Evolutionary conservation across 1,140 invertebrate species (phyloP), one percentile per base, ranked within the genome.

Genomic region (Dendroctonus valens): DNA sequence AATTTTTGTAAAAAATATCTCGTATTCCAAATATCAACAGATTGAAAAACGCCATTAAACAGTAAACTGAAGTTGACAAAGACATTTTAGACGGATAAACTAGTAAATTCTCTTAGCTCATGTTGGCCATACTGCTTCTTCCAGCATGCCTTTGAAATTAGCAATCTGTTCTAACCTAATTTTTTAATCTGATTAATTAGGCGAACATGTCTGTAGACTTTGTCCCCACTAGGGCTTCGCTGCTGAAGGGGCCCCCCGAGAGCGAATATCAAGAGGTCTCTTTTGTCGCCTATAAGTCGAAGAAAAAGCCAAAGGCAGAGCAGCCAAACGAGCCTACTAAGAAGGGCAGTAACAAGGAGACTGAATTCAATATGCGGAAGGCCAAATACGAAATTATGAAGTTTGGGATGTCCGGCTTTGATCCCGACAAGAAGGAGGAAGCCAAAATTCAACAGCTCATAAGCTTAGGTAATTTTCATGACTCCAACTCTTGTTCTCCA

Each of bases 321-420:
- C 8, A 40, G 38, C 11, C 39, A 12, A 11, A 57, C 37, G 38
- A 69, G 46, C 55, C 14, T 42, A 61, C 61, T 14, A 8, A 62
- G 11, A n/a, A 51, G 6, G 49, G 26, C n/a, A 48, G 67, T 46
- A 72, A 75, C 59, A 77, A 78, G 60, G 12, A 55, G 7, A 64
- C 38, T 57, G 82, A 84, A 70, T 71, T 83, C 26, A 82, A 86
- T 65, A 86, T 88, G 68, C 85, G 86, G 52, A 81, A 75, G 59
- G 78, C 81, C 0, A 80, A 83, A 58, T 80, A 83, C 72, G 87
- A 89, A 69, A 78, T 89, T 6, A 80, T 88, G 41, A 87, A 86
- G 67, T 87, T 89, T 74, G 86, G 83, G 52, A 85, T 85, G 69
- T 81, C 82, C 53, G 86, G 86, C 50, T 81, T 87, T 9, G 76